Base-by-base conservation (phyloP, 1,140 invertebrate genomes). In the Maconellicoccus hirsutus region DNA sequence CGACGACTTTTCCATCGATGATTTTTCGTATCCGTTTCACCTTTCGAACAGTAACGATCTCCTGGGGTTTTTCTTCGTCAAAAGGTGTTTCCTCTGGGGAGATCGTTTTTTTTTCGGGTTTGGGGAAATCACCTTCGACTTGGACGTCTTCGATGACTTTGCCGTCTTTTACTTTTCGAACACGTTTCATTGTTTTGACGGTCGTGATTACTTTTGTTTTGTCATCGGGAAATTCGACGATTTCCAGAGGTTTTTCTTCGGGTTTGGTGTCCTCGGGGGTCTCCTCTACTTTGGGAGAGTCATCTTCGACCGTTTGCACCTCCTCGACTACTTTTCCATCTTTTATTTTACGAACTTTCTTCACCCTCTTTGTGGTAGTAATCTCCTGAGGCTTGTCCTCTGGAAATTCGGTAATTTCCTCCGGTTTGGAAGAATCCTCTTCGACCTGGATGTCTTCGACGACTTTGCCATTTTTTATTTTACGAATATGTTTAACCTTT, bases 311-410 rank as follows among this genome's bases (percentile, higher is more conserved):
- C 3, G 29, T 33, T 33, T n/a, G n/a, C n/a, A 33, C 29, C 3
- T 33, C 29, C 12, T 33, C 29, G 12, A 33, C 29, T 12, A 33
- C 29, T 12, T 33, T 33, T 3, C 29, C 29, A 33, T 33, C 29
- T 33, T 33, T 33, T 6, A 33, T 33, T 33, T 33, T 33, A 6
- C 29, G 3, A 12, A 33, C 29, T 12, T 12, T 33, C n/a, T n/a
- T 52, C 2, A 52, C 42, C n/a, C n/a, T 52, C 16, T 52, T 52
- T 16, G n/a, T 16, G n/a, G 42, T 52, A 8, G n/a, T 16, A 16
- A 52, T 52, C n/a, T 52, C 42, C 16, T 52, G 42, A 69, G 77
- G 75, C 75, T 74, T 77, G 72, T 78, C 73, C 75, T 80, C 74
- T 21, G 76, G 74, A 0, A 29, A 0, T 14, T 71, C 26, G 12